phyloP scores from a whole-genome alignment of 2,888 invertebrate genomes.

The Eupithecia inturbata region DNA sequence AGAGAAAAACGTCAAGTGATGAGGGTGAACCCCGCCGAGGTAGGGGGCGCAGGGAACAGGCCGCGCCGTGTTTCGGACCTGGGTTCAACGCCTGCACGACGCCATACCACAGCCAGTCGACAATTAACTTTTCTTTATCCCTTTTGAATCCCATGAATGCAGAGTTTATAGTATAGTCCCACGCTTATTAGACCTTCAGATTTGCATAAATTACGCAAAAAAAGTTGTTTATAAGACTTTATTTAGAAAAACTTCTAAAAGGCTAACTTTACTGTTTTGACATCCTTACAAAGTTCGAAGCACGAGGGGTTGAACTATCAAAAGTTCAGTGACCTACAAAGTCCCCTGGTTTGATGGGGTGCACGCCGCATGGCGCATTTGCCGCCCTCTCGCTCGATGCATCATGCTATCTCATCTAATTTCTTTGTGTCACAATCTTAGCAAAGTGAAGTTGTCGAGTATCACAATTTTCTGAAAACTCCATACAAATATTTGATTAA shows the following conservation, averaged over 20 bases:
- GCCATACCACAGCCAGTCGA: slow-evolving; percentile 65
- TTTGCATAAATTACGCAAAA: slow-evolving; percentile 1
- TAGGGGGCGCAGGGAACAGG: slow-evolving; percentile 45
- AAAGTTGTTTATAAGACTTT: slow-evolving; percentile 5
- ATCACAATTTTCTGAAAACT: background rate
- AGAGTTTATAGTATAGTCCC: background rate
- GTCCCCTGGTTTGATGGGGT: slow-evolving; percentile 77
- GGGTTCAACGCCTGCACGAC: slow-evolving; percentile 69
- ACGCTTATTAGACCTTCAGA: background rate
- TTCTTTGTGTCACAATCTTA: slow-evolving; percentile 56
- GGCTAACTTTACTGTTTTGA: slow-evolving; percentile 42
- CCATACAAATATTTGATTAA: background rate
- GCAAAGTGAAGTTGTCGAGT: slow-evolving; percentile 6
- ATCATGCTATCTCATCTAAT: slow-evolving; percentile 59
- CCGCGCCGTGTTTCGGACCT: slow-evolving; percentile 58
- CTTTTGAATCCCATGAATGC: background rate
- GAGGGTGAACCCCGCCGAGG: slow-evolving; percentile 54
- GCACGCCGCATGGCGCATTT: slow-evolving; percentile 64
- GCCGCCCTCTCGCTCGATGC: slow-evolving; percentile 62
- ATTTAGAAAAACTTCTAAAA: slow-evolving; percentile 38
- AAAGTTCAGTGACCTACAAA: slow-evolving; percentile 76
- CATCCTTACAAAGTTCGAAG: slow-evolving; percentile 50
- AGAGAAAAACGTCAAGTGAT: slow-evolving; percentile 63
- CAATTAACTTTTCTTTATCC: slow-evolving; percentile 16
- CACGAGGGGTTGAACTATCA: slow-evolving; percentile 63